Evolutionary conservation across 1,140 invertebrate species (phyloP).

Genomic region (Hyposmocoma kahamanoa): DNA sequence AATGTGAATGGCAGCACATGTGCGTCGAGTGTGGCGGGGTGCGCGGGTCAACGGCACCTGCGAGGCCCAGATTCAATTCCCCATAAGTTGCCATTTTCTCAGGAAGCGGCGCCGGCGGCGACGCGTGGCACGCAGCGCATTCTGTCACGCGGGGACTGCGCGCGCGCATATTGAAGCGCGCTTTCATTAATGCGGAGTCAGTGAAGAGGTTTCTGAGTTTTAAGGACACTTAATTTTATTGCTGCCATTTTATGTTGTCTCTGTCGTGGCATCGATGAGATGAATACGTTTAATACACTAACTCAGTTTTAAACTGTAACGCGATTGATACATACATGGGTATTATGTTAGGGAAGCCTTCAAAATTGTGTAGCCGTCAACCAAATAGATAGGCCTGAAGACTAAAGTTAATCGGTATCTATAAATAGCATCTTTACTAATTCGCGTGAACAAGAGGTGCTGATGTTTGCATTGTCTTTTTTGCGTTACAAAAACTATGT

Average conservation of each 20-base stretch:
- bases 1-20: conserved; percentile 48
- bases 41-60: conserved; percentile 55
- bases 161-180: conserved; percentile 56
- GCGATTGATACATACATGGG: not conserved
- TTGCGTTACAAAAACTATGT: conserved; percentile 30
- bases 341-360: no score
- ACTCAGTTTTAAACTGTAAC: conserved; percentile 12
- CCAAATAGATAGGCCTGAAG: no score
- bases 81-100: conserved; percentile 69
- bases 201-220: conserved; percentile 27
- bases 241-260: conserved; percentile 19
- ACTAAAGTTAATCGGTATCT: no score
- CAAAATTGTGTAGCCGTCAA: no score
- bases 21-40: conserved; percentile 37
- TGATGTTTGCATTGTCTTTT: conserved; percentile 45
- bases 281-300: conserved; percentile 16
- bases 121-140: conserved; percentile 47
- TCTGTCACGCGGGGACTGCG: conserved; percentile 58
- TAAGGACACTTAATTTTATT: conserved; percentile 34
- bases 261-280: conserved; percentile 21
- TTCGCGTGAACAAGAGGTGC: conserved; percentile 29
- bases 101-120: conserved; percentile 42
- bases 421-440: not conserved
- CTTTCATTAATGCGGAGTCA: conserved; percentile 54
- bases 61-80: conserved; percentile 61